Conservation (phyloP, 64 coral and sea anemone genomes). For the Stichodactyla helianthus region DNA sequence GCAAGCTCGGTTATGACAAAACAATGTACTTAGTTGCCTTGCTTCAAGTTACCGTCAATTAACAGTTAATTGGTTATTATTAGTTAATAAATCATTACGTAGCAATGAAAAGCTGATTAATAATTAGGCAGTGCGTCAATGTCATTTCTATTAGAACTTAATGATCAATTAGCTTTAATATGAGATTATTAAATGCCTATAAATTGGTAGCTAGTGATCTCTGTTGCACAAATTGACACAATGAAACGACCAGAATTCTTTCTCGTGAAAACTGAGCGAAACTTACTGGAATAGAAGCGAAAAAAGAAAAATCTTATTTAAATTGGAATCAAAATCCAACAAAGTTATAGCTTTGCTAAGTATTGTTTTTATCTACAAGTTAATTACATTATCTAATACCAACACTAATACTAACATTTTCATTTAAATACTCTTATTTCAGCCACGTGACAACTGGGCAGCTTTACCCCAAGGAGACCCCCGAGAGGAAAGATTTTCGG, state of each 20-base stretch:
- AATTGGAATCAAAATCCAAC: background rate
- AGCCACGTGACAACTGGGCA: background rate
- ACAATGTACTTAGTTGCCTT: background rate
- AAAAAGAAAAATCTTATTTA: background rate
- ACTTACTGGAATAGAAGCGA: background rate
- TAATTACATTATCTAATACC: background rate
- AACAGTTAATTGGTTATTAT: slow-evolving; percentile 18
- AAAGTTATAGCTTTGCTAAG: background rate
- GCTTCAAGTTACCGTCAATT: slow-evolving; percentile 21
- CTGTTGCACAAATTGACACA: background rate
- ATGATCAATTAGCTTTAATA: background rate
- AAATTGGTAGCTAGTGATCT: background rate
- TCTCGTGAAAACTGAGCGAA: background rate
- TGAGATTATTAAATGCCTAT: background rate
- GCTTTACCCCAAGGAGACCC: background rate
- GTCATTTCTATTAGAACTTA: background rate
- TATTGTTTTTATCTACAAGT: background rate
- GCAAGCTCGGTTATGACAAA: background rate
- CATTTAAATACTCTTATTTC: background rate
- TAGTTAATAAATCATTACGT: slow-evolving; percentile 13
- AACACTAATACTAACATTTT: background rate
- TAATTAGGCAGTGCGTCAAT: background rate
- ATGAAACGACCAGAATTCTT: background rate
- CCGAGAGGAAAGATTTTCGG: background rate
- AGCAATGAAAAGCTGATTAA: slow-evolving; percentile 17